phyloP scores from a whole-genome alignment of 2,888 invertebrate species.

The Nomada flava region DNA sequence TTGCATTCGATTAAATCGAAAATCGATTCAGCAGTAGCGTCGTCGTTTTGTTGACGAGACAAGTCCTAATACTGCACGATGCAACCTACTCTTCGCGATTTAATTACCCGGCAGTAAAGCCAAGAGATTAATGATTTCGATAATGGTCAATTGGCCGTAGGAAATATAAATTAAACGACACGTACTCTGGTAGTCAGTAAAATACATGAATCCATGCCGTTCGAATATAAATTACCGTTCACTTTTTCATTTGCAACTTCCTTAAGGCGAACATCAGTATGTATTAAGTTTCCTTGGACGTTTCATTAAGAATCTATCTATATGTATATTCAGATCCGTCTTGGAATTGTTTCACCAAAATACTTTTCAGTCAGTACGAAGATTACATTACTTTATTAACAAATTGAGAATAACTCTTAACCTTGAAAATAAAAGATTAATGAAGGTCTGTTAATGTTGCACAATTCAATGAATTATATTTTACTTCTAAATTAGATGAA shows the following conservation, averaged over 20 bases:
- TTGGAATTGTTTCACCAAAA: too few relatives aligned
- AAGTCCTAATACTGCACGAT: background rate
- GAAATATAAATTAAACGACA: background rate
- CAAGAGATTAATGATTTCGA: conserved; percentile 10
- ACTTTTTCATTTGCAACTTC: background rate
- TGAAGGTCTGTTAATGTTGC: too few relatives aligned
- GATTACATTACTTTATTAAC: too few relatives aligned
- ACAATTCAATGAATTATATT: too few relatives aligned
- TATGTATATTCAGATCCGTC: too few relatives aligned
- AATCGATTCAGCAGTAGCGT: conserved; percentile 19
- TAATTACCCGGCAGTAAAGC: conserved; percentile 17
- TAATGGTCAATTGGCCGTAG: conserved; percentile 12
- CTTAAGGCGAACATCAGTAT: background rate
- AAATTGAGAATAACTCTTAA: too few relatives aligned
- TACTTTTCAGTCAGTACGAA: too few relatives aligned
- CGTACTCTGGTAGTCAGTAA: too few relatives aligned
- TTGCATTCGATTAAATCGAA: conserved; percentile 30
- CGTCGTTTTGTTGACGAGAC: conserved; percentile 8
- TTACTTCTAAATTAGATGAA: too few relatives aligned
- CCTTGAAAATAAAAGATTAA: too few relatives aligned
- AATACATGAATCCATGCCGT: background rate
- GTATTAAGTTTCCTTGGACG: background rate
- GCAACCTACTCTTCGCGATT: conserved; percentile 24
- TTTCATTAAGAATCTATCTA: too few relatives aligned
- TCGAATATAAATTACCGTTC: background rate